These are phyloP conservation scores for Notodonta dromedarius DNA, from an alignment of 2,888 invertebrate genomes.

Conservation along the genomic window DNA sequence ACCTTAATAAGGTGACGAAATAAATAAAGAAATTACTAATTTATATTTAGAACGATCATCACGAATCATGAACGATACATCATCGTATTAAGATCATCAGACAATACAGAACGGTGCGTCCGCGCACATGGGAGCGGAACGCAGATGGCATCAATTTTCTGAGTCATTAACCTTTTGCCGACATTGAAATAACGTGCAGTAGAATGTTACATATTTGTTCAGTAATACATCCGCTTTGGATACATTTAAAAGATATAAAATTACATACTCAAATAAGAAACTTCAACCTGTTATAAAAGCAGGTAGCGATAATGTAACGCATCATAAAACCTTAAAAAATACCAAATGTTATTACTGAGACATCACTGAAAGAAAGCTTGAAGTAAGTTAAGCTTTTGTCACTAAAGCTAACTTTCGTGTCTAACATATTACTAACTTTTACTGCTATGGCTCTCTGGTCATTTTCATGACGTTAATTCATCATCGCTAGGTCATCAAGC, in stretches of 20 bases:
- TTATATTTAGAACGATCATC: background rate
- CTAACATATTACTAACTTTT: too few relatives aligned
- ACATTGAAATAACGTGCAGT: conserved; percentile 46
- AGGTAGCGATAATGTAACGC: too few relatives aligned
- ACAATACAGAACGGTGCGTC: conserved; percentile 37
- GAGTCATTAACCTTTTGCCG: conserved; percentile 53
- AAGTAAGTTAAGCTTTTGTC: too few relatives aligned
- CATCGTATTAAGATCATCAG: conserved; percentile 27
- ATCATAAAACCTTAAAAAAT: too few relatives aligned
- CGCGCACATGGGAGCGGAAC: conserved; percentile 44
- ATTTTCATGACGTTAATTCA: background rate
- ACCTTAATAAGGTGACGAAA: background rate
- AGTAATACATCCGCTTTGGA: background rate
- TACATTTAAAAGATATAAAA: background rate
- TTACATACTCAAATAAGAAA: too few relatives aligned
- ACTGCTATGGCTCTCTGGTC: too few relatives aligned
- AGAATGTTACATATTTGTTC: background rate
- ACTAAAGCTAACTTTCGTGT: too few relatives aligned
- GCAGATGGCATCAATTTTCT: conserved; percentile 46
- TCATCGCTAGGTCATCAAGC: background rate
- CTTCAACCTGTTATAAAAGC: too few relatives aligned
- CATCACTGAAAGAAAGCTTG: too few relatives aligned
- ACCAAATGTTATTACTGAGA: too few relatives aligned
- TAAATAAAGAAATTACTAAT: conserved; percentile 3
- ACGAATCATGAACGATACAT: conserved; percentile 5